These are phyloP conservation scores for Otocyon megalotis DNA, from an alignment of 2,113 vertebrate genomes.

Conservation along the genomic window DNA sequence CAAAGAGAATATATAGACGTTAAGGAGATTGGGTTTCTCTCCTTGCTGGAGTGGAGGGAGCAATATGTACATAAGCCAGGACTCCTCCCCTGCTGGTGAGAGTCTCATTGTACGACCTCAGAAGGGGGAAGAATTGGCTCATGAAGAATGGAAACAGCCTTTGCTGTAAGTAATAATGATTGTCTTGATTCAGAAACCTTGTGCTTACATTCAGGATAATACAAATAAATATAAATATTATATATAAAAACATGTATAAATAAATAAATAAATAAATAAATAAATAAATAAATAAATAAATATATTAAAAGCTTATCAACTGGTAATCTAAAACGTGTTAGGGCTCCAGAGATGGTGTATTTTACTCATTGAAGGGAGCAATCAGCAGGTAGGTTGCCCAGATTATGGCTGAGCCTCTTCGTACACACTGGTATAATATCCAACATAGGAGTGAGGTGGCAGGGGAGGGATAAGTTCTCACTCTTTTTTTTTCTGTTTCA, in stretches of 20 bases:
- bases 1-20: not conserved
- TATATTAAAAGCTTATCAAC: not conserved
- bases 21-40: not conserved
- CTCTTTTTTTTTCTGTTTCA: not conserved
- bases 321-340: not conserved
- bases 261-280: not conserved
- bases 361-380: not conserved
- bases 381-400: not conserved
- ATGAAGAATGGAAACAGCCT: too few species aligned
- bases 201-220: not conserved
- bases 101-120: too few species aligned
- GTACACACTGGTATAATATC: fast-evolving
- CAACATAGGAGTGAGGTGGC: not conserved
- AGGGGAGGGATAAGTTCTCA: not conserved
- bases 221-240: not conserved
- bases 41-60: not conserved
- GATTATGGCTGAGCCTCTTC: not conserved
- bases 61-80: fast-evolving
- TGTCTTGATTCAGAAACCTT: not conserved
- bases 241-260: not conserved
- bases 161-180: not conserved
- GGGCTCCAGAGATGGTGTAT: not conserved
- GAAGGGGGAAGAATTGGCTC: not conserved
- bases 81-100: not conserved
- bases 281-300: not conserved